Conservation (phyloP, 1,140 invertebrate species). For the Aphaenogaster floridana region DNA sequence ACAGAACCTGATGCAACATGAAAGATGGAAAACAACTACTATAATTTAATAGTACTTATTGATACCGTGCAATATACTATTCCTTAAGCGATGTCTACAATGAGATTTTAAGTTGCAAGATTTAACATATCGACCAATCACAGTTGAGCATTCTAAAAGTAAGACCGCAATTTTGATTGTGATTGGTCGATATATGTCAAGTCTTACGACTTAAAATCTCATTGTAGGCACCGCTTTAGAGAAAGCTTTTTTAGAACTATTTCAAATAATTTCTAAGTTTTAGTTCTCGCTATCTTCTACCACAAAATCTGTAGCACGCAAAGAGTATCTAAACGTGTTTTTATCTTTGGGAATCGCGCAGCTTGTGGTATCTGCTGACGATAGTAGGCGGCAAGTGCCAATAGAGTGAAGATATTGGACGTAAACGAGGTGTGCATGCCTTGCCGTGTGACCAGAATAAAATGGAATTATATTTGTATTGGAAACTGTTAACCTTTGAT, state of each 20-base stretch:
- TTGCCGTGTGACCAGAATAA: slow-evolving; percentile 50
- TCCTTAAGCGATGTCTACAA: background rate
- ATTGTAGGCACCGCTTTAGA: too few relatives aligned
- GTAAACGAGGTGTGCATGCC: slow-evolving; percentile 41
- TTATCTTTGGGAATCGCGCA: background rate
- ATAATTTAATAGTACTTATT: too few relatives aligned
- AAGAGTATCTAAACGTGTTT: background rate
- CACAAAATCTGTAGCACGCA: background rate
- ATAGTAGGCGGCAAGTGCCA: slow-evolving; percentile 47
- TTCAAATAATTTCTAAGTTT: background rate
- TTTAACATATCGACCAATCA: too few relatives aligned
- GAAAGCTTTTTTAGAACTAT: background rate
- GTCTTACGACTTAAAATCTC: too few relatives aligned
- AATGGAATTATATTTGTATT: slow-evolving; percentile 39
- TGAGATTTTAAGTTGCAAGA: too few relatives aligned
- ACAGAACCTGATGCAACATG: background rate
- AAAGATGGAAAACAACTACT: background rate
- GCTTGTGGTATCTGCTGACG: slow-evolving; percentile 27
- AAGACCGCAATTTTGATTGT: too few relatives aligned
- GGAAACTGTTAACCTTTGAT: slow-evolving; percentile 59
- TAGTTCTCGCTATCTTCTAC: background rate
- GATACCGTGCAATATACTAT: background rate
- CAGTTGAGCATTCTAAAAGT: too few relatives aligned
- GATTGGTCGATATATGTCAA: too few relatives aligned
- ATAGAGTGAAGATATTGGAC: slow-evolving; percentile 56